Conservation (phyloP, 1,140 invertebrate species). For the Megathymus violae region DNA sequence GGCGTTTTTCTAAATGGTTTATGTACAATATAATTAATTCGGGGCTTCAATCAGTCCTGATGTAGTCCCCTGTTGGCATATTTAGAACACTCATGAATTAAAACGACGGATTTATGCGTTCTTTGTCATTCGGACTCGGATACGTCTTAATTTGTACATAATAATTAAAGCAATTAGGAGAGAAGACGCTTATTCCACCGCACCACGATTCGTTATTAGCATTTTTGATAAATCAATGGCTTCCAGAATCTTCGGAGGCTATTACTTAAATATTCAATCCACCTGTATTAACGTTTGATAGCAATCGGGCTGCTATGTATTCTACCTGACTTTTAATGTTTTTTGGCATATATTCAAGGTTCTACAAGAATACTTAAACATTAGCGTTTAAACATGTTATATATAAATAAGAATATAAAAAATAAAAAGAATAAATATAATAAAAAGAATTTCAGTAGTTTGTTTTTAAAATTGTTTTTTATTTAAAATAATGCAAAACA, state of each 20-base stretch:
- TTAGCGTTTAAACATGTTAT: no score
- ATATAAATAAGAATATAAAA: no score
- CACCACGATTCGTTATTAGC: conserved; percentile 4
- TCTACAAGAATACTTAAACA: no score
- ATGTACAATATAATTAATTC: conserved; percentile 74
- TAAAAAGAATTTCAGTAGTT: no score
- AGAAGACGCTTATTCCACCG: conserved; percentile 31
- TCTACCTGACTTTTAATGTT: not conserved
- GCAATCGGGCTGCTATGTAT: not conserved
- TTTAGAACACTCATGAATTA: conserved; percentile 73
- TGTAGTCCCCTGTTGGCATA: conserved; percentile 51
- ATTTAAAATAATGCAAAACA: no score
- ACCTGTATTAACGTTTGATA: not conserved
- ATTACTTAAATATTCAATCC: not conserved
- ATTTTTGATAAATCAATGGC: conserved; percentile 22
- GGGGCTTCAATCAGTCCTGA: conserved; percentile 65
- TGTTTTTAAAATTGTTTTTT: no score
- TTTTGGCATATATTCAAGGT: not conserved
- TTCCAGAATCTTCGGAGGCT: not conserved
- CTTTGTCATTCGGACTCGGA: conserved; percentile 45
- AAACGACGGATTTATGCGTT: conserved; percentile 60
- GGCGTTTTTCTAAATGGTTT: conserved; percentile 58
- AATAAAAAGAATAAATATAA: no score
- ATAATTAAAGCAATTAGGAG: conserved; percentile 69
- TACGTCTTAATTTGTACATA: conserved; percentile 77